These are phyloP conservation scores for Anagrus nilaparvatae DNA, from an alignment of 1,140 invertebrate genomes.

Conservation along the genomic window DNA sequence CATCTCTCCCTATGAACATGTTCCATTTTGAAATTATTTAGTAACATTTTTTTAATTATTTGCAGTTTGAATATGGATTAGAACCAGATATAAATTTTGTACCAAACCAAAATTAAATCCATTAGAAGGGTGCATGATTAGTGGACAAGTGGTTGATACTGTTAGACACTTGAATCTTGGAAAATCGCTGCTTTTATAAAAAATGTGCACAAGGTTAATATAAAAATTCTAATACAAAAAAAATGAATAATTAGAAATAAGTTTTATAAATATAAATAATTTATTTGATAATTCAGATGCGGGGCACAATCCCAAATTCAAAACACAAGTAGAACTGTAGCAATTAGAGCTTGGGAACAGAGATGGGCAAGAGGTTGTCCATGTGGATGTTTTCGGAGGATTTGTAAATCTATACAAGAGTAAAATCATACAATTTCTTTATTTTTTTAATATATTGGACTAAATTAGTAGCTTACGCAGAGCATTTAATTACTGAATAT, in stretches of 20 bases:
- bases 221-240: too few relatives aligned
- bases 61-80: slow-evolving; percentile 58
- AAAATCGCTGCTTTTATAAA: slow-evolving; percentile 53
- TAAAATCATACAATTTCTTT: too few relatives aligned
- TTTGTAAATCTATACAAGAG: too few relatives aligned
- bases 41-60: too few relatives aligned
- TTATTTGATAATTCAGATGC: slow-evolving; percentile 60
- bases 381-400: slow-evolving; percentile 76
- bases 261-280: too few relatives aligned
- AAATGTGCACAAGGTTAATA: slow-evolving; percentile 66
- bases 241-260: too few relatives aligned
- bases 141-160: slow-evolving; percentile 58
- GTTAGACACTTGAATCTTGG: slow-evolving; percentile 70
- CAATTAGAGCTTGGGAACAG: slow-evolving; percentile 77
- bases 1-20: too few relatives aligned
- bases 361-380: slow-evolving; percentile 67
- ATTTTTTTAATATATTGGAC: too few relatives aligned
- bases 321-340: slow-evolving; percentile 59
- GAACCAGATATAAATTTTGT: slow-evolving; percentile 60
- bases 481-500: too few relatives aligned
- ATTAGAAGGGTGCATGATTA: slow-evolving; percentile 58
- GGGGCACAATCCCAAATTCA: slow-evolving; percentile 63
- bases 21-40: too few relatives aligned
- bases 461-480: too few relatives aligned
- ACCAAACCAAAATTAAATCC: slow-evolving; percentile 53